Evolutionary conservation across 64 coral and sea anemone genomes (phyloP), one percentile per base, ranked within the genome.

Genomic region (Montipora sp.): DNA sequence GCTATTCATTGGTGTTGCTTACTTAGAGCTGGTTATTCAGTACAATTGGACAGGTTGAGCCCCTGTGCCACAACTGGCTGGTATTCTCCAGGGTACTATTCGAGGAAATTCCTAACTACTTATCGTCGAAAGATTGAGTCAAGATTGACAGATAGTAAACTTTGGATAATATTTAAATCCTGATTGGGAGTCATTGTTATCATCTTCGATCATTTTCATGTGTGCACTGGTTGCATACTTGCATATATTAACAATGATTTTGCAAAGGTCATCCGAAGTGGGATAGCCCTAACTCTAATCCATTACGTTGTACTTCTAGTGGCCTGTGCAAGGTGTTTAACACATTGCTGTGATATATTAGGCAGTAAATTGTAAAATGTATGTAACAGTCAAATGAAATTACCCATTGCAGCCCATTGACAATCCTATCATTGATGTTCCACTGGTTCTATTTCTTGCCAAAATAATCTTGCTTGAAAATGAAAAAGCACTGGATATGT

Each of bases 1-100:
- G 19, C 63, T 96, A 57, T 78, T 89, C 19, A 67, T 94, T 73
- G 98, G 92, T 81, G 78, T 95, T 47, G 61, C 91, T 23, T 96
- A 89, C 74, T 78, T 99, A 1, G 89, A 96, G 24, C 58, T 99
- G 7, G 93, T 99, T 89, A 89, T 99, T 67, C 98, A 99, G 61
- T 92, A 84, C 46, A 99, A 99, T 80, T 99, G 98, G 94, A 91
- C 89, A 13, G 98, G 98, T 27, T 94, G 94, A 83, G 84, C 80
- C 20, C 8, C 8, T 3, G 18, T 8, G 14, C 89, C n/a, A 61
- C 50, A 24, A 6, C 44, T 36, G 11, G 24, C 44, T 67, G 15
- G 18, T 71, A 12, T 88, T 51, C 47, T 45, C 46, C 77, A 48
- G 3, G 46, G 45, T 16, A 18, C 3, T 85, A 57, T 9, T 14